Base-by-base conservation (phyloP, 2,113 vertebrate species). In the Strigops habroptila region DNA sequence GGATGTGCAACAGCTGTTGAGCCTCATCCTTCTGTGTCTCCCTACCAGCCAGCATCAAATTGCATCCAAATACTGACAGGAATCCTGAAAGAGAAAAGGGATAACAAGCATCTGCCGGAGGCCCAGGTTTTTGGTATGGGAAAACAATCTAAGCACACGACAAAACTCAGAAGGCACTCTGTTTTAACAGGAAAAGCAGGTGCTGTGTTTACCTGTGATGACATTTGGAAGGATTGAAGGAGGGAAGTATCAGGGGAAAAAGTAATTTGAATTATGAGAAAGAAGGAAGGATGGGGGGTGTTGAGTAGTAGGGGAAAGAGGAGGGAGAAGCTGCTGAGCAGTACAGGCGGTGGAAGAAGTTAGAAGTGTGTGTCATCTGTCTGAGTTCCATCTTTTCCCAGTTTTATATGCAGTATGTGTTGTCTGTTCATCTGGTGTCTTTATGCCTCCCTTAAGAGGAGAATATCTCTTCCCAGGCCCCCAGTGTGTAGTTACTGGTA, bases 1-100 rank as follows among this genome's bases (percentile, higher is more conserved):
- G 88, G 79, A 93, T 74, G 88, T 35, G 59, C 70, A 91, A 18
- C 90, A 90, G 75, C 62, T 94, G 90, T 48, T 86, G 71, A 94
- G 84, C 41, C 41, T 88, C 75, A 65, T 93, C 52, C 70, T 65
- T 57, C 71, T 79, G 12, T 12, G 14, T 57, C 63, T 77, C 41
- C 44, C 44, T 28, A 86, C 44, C 25, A 86, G 82, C 35, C 71
- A 86, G 59, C 28, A 77, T 86, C 82, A 57, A 57, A 86, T 8
- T 33, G 21, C 71, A 86, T 93, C 88, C 90, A 93, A 76, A 90
- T 70, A 53, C 63, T 74, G 92, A 70, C 63, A 83, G 88, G 33
- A 69, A 37, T 69, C 64, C 71, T 76, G 64, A 60, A 80, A 86
- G 25, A 44, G 17, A 70, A 77, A 86, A 88, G 27, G 53, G n/a